phyloP scores from a whole-genome alignment of 1,140 invertebrate genomes.

The Leptinotarsa undecemlineata region DNA sequence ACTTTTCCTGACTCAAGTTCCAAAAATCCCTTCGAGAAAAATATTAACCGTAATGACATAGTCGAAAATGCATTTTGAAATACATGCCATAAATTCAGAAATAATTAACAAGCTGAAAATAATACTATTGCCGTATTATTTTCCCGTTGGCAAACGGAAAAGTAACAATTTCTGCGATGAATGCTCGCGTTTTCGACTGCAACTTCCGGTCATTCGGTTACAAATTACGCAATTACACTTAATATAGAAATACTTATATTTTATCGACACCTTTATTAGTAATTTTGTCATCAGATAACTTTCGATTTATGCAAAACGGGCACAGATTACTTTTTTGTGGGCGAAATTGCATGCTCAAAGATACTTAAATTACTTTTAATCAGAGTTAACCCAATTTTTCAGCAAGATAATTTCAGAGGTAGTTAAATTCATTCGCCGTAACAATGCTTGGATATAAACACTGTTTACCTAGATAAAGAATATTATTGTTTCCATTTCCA shows the following conservation, averaged over 20 bases:
- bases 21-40: background rate
- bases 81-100: slow-evolving; percentile 4
- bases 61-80: slow-evolving; percentile 10
- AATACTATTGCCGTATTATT: slow-evolving; percentile 10
- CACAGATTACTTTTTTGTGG: slow-evolving; percentile 32
- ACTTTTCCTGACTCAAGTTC: background rate
- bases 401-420: background rate
- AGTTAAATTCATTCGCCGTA: slow-evolving; percentile 2
- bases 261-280: slow-evolving; percentile 33
- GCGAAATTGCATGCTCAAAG: slow-evolving; percentile 33
- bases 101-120: slow-evolving; percentile 18
- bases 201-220: slow-evolving; percentile 27
- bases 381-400: slow-evolving; percentile 6
- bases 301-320: slow-evolving; percentile 27
- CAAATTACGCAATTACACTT: slow-evolving; percentile 29
- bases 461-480: background rate
- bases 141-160: slow-evolving; percentile 19
- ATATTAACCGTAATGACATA: background rate
- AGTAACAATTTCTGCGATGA: slow-evolving; percentile 16
- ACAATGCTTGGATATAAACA: background rate
- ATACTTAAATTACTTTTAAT: slow-evolving; percentile 33
- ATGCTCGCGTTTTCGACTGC: slow-evolving; percentile 27
- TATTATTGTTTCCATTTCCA: background rate
- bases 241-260: slow-evolving; percentile 28
- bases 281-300: slow-evolving; percentile 35